Evolutionary conservation across 1,140 invertebrate genomes (phyloP), one percentile per base, ranked within the genome.

Genomic region (Sminthurinus signatus): DNA sequence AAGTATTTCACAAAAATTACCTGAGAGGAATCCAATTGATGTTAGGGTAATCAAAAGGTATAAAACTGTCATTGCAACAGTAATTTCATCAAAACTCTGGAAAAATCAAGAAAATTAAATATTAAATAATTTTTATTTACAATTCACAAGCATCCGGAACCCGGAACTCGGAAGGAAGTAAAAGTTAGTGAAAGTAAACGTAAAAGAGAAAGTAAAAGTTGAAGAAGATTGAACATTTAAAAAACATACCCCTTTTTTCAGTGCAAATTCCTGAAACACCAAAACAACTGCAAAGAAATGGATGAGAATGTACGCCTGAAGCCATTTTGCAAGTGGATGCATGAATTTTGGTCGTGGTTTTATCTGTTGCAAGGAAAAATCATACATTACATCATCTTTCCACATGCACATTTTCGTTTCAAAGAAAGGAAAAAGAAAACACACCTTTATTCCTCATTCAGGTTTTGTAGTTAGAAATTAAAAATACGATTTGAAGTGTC

Each of bases 21-120:
- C n/a, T n/a, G 83, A 42, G 84, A 91, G 80, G 85, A 89, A 78
- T 21, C 87, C 86, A 43, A 89, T 86, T 2, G 82, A 78, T 1
- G 82, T 85, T 10, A 88, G 72, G 0, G 84, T 84, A 1, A 81
- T 79, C 14, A 88, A 76, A 48, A 88, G 83, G 75, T 87, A 87
- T 25, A 79, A 58, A 0, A 85, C 79, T 71, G 82, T 81, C 21
- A 77, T 73, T 19, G 81, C 67, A 1, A 83, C 80, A 2, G 80
- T 79, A 4, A 83, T 66, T 25, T 81, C 81, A 50, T 79, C 80
- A 74, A 84, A 79, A 27, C 78, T 79, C 85, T 85, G 75, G 23
- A 82, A 81, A 73, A 73, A 56, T 25, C 64, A 17, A 63, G 27
- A 28, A 57, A 64, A 23, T 29, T 44, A 27, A 42, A 19, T 59